phyloP scores from a whole-genome alignment of 2,797 vertebrate genomes.

The Gymnothorax javanicus region DNA sequence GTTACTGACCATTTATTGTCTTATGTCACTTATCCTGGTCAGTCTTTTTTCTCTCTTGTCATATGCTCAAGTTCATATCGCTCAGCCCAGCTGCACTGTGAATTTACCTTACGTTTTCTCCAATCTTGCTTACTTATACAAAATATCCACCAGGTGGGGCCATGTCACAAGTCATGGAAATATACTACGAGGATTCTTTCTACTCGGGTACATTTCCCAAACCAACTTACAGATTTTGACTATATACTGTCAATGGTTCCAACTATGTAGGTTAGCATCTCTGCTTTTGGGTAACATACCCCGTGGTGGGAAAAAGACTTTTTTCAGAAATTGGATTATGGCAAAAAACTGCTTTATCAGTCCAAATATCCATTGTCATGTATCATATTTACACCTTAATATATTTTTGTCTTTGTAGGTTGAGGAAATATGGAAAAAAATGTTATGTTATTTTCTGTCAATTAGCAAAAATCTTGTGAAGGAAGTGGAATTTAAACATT shows the following conservation, averaged over 20 bases:
- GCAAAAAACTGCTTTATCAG: neutral
- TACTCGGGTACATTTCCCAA: neutral
- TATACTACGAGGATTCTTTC: too few species aligned
- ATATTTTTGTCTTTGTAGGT: too few species aligned
- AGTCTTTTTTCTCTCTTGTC: neutral
- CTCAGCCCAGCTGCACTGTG: neutral
- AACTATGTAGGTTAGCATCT: too few species aligned
- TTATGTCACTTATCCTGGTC: neutral
- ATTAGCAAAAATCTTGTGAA: neutral
- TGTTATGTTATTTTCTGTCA: neutral
- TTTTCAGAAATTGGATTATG: neutral
- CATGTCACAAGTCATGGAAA: neutral
- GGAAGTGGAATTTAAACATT: neutral
- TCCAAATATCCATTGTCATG: neutral
- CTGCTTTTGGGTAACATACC: too few species aligned
- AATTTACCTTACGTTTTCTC: neutral
- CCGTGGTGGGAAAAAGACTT: neutral
- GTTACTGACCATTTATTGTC: neutral
- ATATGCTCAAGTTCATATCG: too few species aligned
- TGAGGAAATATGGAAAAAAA: neutral
- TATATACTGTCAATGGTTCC: too few species aligned
- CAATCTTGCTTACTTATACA: neutral
- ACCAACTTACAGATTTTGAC: too few species aligned
- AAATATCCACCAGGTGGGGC: slow-evolving; percentile 11
- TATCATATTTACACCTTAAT: neutral